Conservation (phyloP, 2,888 invertebrate genomes). For the Acrobasis repandana region DNA sequence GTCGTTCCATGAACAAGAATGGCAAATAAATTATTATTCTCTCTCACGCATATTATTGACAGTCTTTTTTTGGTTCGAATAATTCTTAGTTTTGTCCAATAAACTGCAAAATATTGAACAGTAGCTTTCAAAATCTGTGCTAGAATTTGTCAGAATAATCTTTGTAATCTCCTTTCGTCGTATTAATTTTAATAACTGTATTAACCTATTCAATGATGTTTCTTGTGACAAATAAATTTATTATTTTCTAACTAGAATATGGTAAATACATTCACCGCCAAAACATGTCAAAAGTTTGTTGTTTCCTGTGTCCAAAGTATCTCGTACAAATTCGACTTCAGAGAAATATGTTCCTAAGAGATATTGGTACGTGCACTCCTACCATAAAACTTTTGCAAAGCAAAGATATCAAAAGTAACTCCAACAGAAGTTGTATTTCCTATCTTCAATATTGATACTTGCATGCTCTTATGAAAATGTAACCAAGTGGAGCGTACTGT, state of each 20-base stretch:
- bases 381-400: constrained; percentile 9
- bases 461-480: neutral
- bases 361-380: constrained; percentile 6
- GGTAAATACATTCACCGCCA: neutral
- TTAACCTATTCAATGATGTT: too few relatives aligned
- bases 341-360: constrained; percentile 3
- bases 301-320: constrained; percentile 20
- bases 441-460: constrained; percentile 2
- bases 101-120: too few relatives aligned
- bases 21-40: neutral
- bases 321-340: constrained; percentile 7
- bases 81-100: too few relatives aligned
- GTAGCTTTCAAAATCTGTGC: too few relatives aligned
- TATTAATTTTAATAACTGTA: too few relatives aligned
- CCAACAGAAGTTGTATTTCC: neutral
- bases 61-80: neutral
- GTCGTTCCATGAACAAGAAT: neutral
- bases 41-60: neutral
- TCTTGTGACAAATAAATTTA: neutral
- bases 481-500: constrained; percentile 4
- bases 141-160: too few relatives aligned
- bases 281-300: constrained; percentile 25
- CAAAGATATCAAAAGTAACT: constrained; percentile 14
- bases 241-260: neutral
- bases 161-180: too few relatives aligned